These are phyloP conservation scores for Phyllotreta striolata DNA, from an alignment of 2,888 invertebrate genomes.

Conservation along the genomic window DNA sequence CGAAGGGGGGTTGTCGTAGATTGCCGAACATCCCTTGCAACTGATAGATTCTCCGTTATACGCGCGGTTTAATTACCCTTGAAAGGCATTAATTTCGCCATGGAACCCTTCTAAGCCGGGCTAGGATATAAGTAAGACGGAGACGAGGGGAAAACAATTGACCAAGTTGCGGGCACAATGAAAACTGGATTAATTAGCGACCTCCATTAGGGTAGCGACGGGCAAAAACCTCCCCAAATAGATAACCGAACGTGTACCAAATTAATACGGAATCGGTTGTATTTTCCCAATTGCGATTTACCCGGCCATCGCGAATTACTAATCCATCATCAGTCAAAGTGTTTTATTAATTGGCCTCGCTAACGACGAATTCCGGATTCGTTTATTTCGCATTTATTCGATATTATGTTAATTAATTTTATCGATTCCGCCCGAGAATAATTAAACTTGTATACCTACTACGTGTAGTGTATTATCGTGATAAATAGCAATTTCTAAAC, in stretches of 20 bases:
- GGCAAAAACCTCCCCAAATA: constrained; percentile 23
- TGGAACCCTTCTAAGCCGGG: constrained; percentile 19
- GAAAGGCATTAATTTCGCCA: constrained; percentile 25
- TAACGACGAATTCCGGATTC: constrained; percentile 2
- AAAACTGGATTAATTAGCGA: constrained; percentile 32
- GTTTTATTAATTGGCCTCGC: neutral
- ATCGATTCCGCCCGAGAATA: constrained; percentile 5
- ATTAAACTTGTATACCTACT: constrained; percentile 5
- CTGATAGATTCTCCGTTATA: constrained; percentile 13
- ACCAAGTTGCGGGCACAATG: constrained; percentile 31
- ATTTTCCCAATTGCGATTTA: too few species aligned
- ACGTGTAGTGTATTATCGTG: constrained; percentile 4
- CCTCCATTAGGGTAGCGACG: constrained; percentile 27
- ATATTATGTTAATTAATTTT: constrained; percentile 10
- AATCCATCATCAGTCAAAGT: neutral
- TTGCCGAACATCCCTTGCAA: constrained; percentile 1
- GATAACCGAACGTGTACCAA: constrained; percentile 18
- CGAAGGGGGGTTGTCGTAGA: too few species aligned
- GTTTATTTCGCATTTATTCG: constrained; percentile 5
- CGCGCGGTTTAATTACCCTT: constrained; percentile 23
- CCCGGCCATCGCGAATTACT: neutral
- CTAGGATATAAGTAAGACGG: constrained; percentile 24
- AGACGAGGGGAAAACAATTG: constrained; percentile 31
- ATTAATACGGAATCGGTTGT: too few species aligned
- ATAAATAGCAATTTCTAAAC: constrained; percentile 1